Evolutionary conservation across 2,797 vertebrate genomes (phyloP).

Genomic region (Platalea minor): DNA sequence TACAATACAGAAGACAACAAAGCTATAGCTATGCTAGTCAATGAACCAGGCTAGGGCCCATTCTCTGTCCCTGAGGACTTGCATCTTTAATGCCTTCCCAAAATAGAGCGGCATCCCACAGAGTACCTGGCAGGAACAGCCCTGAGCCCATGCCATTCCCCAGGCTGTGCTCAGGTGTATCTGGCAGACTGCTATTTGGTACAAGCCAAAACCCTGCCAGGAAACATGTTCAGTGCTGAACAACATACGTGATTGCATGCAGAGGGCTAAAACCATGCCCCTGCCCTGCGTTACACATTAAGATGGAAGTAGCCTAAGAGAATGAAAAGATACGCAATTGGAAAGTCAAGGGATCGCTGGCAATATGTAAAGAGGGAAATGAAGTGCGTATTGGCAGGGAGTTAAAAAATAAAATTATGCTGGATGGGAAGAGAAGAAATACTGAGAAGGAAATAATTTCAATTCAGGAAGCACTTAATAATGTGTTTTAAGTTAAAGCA

Average conservation of each 20-base stretch:
- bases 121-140: background rate
- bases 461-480: conserved; percentile 41
- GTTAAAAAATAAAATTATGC: conserved; percentile 17
- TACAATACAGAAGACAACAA: background rate
- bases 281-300: background rate
- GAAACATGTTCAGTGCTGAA: background rate
- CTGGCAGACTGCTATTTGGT: background rate
- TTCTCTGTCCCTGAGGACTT: background rate
- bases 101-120: background rate
- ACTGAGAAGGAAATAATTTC: conserved; percentile 12
- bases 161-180: background rate
- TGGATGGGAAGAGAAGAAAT: conserved; percentile 1
- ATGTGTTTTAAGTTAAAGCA: conserved; percentile 38
- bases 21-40: background rate
- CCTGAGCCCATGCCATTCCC: background rate
- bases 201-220: background rate
- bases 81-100: background rate
- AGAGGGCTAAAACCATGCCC: background rate
- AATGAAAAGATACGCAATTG: background rate
- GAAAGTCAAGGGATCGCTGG: background rate
- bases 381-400: background rate
- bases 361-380: background rate
- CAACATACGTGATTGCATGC: no score
- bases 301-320: background rate
- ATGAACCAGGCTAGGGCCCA: background rate